Percentiles rank a stretch among this genome's conserved stretches.
Evolutionary conservation across 64 coral and sea anemone genomes (phyloP).

Genomic region (Porites australiensis): DNA sequence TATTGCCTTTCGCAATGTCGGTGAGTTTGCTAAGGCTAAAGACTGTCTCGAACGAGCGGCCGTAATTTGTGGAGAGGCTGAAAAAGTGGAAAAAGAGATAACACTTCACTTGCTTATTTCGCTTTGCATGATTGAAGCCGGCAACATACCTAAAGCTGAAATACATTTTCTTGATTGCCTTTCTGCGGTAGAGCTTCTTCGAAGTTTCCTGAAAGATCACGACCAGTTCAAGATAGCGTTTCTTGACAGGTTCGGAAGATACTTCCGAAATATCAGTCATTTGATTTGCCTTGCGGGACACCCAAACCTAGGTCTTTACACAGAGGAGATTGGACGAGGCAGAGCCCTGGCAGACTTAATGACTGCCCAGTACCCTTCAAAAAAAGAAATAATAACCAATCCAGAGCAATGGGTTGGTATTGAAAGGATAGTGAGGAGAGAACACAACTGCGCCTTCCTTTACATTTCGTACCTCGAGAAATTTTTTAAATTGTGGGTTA

Average conservation of each 20-base stretch:
- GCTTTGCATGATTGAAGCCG: not conserved
- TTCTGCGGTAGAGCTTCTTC: not conserved
- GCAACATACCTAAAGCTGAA: not conserved
- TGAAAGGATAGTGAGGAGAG: not conserved
- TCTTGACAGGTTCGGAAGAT: not conserved
- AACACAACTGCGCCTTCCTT: not conserved
- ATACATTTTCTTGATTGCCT: not conserved
- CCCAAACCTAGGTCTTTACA: not conserved
- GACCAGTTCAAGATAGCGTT: not conserved
- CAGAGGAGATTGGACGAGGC: not conserved
- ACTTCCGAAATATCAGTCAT: not conserved
- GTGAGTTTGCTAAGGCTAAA: too few relatives aligned
- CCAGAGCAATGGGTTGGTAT: not conserved
- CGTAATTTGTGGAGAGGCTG: too few relatives aligned
- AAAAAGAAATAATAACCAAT: not conserved
- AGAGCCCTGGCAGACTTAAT: conserved; percentile 13
- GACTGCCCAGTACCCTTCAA: not conserved
- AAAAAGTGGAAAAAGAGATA: too few relatives aligned
- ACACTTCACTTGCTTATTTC: too few relatives aligned
- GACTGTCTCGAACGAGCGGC: too few relatives aligned
- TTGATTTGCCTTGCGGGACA: not conserved
- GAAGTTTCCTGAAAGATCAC: not conserved
- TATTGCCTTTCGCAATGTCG: too few relatives aligned
- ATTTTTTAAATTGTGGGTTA: not conserved
- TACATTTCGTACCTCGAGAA: not conserved